Percentiles rank a stretch among this genome's conserved stretches.
Conservation (phyloP, 2,113 vertebrate species). For the Rhegmatorhina hoffmannsi region DNA sequence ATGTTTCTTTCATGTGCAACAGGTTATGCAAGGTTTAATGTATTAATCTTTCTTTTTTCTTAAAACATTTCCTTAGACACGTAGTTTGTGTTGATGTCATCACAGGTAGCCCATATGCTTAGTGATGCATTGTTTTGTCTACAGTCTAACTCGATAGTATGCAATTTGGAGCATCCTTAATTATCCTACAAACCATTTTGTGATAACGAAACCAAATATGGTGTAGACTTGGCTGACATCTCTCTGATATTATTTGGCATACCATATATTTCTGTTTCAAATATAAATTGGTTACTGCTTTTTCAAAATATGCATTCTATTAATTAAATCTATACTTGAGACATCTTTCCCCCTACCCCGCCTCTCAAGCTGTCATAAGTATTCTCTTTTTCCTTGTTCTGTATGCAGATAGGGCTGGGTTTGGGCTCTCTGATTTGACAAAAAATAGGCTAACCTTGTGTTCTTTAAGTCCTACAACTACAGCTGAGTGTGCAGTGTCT, state of each 20-base stretch:
- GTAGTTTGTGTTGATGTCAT: conserved; percentile 13
- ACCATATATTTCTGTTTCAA: conserved; percentile 43
- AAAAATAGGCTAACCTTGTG: conserved; percentile 20
- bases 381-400: not conserved
- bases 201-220: conserved; percentile 48
- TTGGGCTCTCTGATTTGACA: not conserved
- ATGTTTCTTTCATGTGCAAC: conserved; percentile 26
- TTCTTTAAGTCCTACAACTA: conserved; percentile 27
- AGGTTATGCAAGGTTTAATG: conserved; percentile 23
- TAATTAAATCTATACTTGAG: conserved; percentile 48
- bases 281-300: conserved; percentile 30
- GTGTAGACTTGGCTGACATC: conserved; percentile 33
- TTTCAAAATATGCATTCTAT: conserved; percentile 29
- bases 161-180: conserved; percentile 53
- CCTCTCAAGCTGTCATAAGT: not conserved
- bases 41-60: not conserved
- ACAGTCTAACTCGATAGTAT: conserved; percentile 21
- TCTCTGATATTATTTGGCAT: conserved; percentile 35
- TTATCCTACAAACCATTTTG: conserved; percentile 41
- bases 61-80: not conserved
- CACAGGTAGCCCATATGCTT: conserved; percentile 13
- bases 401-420: not conserved
- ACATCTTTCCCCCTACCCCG: not conserved
- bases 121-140: conserved; percentile 31
- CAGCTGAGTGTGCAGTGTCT: not conserved